Conservation (phyloP, 2,797 vertebrate genomes). For the Denticeps clupeoides region DNA sequence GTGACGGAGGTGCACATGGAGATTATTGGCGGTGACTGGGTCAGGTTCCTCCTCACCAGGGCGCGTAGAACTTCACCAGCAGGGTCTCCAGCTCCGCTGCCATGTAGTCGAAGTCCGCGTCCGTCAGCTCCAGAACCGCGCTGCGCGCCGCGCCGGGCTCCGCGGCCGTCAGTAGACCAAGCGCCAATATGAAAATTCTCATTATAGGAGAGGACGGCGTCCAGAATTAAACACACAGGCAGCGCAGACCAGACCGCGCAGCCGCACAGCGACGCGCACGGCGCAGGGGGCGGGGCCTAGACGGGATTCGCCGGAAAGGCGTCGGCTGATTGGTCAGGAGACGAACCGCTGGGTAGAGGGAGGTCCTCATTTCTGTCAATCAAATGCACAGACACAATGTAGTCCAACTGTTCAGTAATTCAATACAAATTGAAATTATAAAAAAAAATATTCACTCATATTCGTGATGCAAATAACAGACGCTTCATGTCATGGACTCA, state of each 20-base stretch:
- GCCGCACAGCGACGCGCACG: neutral
- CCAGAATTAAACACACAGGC: neutral
- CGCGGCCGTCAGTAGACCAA: constrained; percentile 3
- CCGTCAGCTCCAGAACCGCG: constrained; percentile 54
- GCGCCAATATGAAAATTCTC: neutral
- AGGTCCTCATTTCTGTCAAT: no score
- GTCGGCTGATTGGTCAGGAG: constrained; percentile 31
- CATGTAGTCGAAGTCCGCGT: constrained; percentile 60
- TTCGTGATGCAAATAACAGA: no score
- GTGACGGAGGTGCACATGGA: neutral
- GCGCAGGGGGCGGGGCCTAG: constrained; percentile 23
- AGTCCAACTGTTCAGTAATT: no score
- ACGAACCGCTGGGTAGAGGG: neutral
- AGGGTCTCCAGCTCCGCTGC: constrained; percentile 58
- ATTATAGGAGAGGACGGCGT: neutral
- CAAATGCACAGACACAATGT: no score
- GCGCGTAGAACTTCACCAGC: constrained; percentile 65
- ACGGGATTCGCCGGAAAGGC: constrained; percentile 6
- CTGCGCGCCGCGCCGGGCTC: constrained; percentile 22
- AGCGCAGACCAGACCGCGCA: neutral
- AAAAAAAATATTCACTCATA: no score
- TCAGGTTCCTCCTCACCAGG: constrained; percentile 48
- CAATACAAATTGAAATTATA: no score
- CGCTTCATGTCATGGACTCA: no score
- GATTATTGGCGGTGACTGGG: neutral